Conservation (phyloP, 2,113 vertebrate genomes). For the Petroica traversi region DNA sequence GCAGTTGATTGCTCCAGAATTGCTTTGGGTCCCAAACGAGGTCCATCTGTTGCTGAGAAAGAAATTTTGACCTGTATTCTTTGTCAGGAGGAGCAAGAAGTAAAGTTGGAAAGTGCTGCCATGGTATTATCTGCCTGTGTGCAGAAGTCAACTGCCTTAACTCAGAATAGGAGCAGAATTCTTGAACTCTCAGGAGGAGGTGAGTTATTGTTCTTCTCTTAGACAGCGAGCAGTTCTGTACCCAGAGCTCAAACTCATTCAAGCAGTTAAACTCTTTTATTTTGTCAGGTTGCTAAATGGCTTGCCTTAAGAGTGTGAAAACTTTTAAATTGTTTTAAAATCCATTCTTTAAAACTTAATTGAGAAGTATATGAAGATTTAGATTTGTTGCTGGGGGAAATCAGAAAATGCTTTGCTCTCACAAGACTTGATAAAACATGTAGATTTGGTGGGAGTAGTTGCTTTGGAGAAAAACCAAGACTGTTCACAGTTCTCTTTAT, state of each 20-base stretch:
- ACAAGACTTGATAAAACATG: background rate
- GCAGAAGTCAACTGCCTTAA: constrained; percentile 94
- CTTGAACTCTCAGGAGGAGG: constrained; percentile 72
- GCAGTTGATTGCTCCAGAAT: constrained; percentile 79
- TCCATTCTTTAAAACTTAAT: background rate
- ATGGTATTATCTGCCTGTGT: constrained; percentile 97
- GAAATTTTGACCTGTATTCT: constrained; percentile 95
- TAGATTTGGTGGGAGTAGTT: background rate
- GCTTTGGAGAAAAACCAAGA: background rate
- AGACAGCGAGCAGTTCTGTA: background rate
- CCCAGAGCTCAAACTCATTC: background rate
- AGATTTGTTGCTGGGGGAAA: background rate
- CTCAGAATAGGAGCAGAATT: constrained; percentile 85
- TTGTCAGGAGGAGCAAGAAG: constrained; percentile 98
- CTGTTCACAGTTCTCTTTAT: background rate
- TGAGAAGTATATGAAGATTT: background rate
- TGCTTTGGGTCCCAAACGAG: constrained; percentile 87
- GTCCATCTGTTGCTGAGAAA: constrained; percentile 81
- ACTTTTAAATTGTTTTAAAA: background rate
- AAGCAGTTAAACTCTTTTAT: background rate
- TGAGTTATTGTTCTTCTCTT: constrained; percentile 41
- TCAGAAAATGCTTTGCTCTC: background rate
- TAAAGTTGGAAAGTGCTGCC: constrained; percentile 82
- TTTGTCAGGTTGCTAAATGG: background rate
- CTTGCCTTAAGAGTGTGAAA: background rate